Conservation (phyloP, 2,888 invertebrate species). For the Synanthedon tipuliformis region DNA sequence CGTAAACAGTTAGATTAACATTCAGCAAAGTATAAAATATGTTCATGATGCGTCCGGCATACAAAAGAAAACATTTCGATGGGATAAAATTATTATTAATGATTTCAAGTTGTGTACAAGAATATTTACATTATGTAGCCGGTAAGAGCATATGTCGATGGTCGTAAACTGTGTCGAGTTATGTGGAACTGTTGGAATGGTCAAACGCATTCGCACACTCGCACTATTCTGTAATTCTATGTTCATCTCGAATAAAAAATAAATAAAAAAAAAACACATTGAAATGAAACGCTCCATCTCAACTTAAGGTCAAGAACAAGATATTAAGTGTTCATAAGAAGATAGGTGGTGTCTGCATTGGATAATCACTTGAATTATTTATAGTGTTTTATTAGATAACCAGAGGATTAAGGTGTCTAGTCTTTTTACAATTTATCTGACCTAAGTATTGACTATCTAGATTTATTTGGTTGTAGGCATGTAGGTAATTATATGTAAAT, state of each 20-base stretch:
- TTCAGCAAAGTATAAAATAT: neutral
- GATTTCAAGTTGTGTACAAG: neutral
- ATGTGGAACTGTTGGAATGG: slow-evolving; percentile 9
- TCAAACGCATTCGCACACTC: neutral
- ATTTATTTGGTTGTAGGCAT: too few relatives aligned
- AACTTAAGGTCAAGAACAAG: neutral
- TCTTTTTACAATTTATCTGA: too few relatives aligned
- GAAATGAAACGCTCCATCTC: neutral
- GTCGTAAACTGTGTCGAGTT: slow-evolving; percentile 10
- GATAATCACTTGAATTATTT: too few relatives aligned
- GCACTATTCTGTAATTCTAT: neutral
- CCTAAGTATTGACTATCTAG: too few relatives aligned
- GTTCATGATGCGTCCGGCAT: neutral
- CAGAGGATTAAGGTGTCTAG: too few relatives aligned
- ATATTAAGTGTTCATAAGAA: too few relatives aligned
- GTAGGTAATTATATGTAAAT: too few relatives aligned
- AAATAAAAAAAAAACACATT: neutral
- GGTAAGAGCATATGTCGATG: neutral
- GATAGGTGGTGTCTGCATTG: too few relatives aligned
- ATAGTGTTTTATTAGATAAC: too few relatives aligned
- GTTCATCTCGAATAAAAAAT: neutral
- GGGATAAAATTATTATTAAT: neutral
- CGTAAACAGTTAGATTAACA: too few relatives aligned
- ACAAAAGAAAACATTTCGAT: neutral
- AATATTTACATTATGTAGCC: neutral